These are phyloP conservation scores for Meiosimyza platycephala DNA, from an alignment of 2,888 invertebrate species.

Conservation along the genomic window DNA sequence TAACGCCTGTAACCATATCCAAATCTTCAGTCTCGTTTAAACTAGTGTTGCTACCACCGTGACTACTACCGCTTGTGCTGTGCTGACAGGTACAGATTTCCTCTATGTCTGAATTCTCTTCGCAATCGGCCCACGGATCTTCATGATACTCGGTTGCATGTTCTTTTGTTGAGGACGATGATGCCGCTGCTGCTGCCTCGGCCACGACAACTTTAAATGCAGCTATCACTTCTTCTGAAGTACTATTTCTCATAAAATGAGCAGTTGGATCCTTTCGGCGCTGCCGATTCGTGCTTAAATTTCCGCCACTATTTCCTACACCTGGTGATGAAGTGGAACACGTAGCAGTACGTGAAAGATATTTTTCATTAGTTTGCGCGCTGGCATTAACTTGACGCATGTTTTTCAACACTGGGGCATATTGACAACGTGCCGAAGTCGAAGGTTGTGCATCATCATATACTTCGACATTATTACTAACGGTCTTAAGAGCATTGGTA, in stretches of 20 bases:
- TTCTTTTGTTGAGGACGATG: neutral
- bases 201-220: slow-evolving; percentile 40
- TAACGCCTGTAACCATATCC: slow-evolving; percentile 47
- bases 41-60: slow-evolving; percentile 59
- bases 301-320: slow-evolving; percentile 17
- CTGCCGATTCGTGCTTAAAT: slow-evolving; percentile 26
- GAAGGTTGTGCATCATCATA: slow-evolving; percentile 60
- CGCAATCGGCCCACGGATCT: slow-evolving; percentile 66
- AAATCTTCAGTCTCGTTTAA: slow-evolving; percentile 57
- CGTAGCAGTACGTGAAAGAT: slow-evolving; percentile 46
- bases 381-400: slow-evolving; percentile 62
- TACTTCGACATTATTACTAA: slow-evolving; percentile 35
- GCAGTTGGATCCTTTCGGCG: slow-evolving; percentile 33
- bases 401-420: slow-evolving; percentile 54
- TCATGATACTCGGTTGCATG: slow-evolving; percentile 41
- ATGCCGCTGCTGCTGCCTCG: slow-evolving; percentile 31
- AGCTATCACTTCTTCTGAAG: slow-evolving; percentile 38
- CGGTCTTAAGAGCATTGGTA: slow-evolving; percentile 50
- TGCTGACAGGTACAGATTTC: slow-evolving; percentile 67
- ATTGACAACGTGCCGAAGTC: slow-evolving; percentile 62
- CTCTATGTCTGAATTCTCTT: slow-evolving; percentile 64
- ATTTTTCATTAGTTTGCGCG: slow-evolving; percentile 62
- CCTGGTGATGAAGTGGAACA: slow-evolving; percentile 22
- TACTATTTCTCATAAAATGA: slow-evolving; percentile 35
- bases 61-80: slow-evolving; percentile 52